Percentiles rank a stretch among this genome's conserved stretches.
These are phyloP conservation scores for Clarias laeviceps DNA, from an alignment of 2,797 vertebrate species.

Conservation along the genomic window DNA sequence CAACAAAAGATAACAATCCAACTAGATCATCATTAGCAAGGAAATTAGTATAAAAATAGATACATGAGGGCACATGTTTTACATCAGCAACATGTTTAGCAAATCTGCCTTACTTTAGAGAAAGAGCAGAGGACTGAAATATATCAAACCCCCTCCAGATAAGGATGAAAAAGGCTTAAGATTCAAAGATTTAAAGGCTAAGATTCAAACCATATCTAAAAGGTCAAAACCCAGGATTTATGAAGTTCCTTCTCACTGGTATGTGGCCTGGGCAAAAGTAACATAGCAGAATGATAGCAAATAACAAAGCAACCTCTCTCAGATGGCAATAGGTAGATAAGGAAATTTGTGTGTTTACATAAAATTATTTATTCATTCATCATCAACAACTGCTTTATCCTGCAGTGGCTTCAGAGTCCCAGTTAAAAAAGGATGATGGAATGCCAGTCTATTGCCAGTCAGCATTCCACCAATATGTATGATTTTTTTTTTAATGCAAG, in stretches of 20 bases:
- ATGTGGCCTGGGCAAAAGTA: not conserved
- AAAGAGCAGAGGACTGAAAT: not conserved
- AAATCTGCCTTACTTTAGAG: not conserved
- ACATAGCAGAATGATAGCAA: not conserved
- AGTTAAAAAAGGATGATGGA: not conserved
- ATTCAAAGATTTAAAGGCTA: slow-evolving; percentile 2
- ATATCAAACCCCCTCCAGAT: not conserved
- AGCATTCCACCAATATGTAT: not conserved
- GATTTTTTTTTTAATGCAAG: not conserved
- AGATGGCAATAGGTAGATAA: not conserved
- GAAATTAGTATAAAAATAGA: not conserved
- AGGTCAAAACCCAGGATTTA: not conserved
- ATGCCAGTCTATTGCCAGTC: not conserved
- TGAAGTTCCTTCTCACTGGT: not conserved
- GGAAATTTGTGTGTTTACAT: not conserved
- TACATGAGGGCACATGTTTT: not conserved
- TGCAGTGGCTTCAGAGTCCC: not conserved
- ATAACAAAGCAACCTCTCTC: not conserved
- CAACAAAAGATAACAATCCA: slow-evolving; percentile 6
- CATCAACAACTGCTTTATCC: not conserved
- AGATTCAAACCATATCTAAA: not conserved
- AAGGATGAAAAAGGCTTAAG: not conserved
- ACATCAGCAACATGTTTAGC: slow-evolving; percentile 4
- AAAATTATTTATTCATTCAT: not conserved
- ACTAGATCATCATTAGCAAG: not conserved